phyloP scores from a whole-genome alignment of 2,888 invertebrate genomes.

The Conchocele bisecta region DNA sequence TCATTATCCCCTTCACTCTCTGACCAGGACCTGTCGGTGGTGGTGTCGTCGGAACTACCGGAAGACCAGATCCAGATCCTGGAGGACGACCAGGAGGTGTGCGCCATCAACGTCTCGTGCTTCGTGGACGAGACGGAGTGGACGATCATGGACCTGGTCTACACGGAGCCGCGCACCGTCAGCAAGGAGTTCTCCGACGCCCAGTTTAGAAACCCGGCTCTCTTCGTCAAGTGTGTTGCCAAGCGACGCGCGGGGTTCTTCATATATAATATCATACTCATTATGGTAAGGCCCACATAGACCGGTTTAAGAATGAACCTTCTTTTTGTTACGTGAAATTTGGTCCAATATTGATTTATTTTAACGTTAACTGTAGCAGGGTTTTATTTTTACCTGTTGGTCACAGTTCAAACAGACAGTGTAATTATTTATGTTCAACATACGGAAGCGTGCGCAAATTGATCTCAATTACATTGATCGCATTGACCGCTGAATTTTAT shows the following conservation, averaged over 20 bases:
- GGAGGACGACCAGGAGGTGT: conserved; percentile 78
- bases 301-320: too few relatives aligned
- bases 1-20: background rate
- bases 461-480: too few relatives aligned
- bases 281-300: conserved; percentile 80
- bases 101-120: conserved; percentile 76
- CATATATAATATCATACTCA: conserved; percentile 80
- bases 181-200: conserved; percentile 57
- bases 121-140: conserved; percentile 81
- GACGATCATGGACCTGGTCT: conserved; percentile 75
- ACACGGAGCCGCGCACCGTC: conserved; percentile 60
- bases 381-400: too few relatives aligned
- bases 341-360: too few relatives aligned
- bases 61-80: conserved; percentile 75
- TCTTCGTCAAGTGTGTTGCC: conserved; percentile 77
- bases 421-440: too few relatives aligned
- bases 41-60: conserved; percentile 75
- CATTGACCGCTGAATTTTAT: too few relatives aligned
- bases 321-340: too few relatives aligned
- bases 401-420: too few relatives aligned
- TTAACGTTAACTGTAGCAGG: too few relatives aligned
- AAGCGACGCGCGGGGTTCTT: conserved; percentile 80
- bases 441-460: too few relatives aligned
- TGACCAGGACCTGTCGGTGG: conserved; percentile 76
- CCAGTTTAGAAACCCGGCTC: conserved; percentile 75